phyloP scores from a whole-genome alignment of 2,888 invertebrate genomes.

The Plagodis dolabraria region DNA sequence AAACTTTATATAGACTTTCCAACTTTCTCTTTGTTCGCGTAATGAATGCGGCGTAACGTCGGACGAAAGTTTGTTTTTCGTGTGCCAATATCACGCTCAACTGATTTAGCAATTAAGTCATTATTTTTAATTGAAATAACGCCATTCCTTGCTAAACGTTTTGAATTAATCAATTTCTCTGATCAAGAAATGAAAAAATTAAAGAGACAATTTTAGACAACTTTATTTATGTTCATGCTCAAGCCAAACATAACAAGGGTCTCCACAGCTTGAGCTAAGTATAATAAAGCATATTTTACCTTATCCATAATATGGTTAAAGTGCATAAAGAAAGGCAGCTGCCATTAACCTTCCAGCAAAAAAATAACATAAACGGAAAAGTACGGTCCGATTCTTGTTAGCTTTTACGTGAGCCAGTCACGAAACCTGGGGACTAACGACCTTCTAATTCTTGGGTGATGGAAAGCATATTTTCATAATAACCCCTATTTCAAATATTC shows the following conservation, averaged over 20 bases:
- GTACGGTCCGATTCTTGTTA: constrained; percentile 41
- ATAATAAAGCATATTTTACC: no score
- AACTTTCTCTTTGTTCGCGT: constrained; percentile 37
- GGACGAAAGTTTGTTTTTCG: constrained; percentile 28
- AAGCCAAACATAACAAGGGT: no score
- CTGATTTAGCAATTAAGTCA: constrained; percentile 1
- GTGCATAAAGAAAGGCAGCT: constrained; percentile 34
- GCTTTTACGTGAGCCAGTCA: constrained; percentile 41
- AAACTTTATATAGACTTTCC: constrained; percentile 37
- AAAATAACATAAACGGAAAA: constrained; percentile 44
- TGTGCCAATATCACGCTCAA: constrained; percentile 24
- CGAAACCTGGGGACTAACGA: constrained; percentile 35
- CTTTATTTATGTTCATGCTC: no score
- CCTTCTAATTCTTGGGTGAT: constrained; percentile 25
- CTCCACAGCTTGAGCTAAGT: no score
- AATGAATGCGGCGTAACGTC: constrained; percentile 37
- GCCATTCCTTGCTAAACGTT: neutral
- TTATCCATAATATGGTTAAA: no score
- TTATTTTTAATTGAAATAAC: constrained; percentile 11
- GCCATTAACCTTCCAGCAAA: constrained; percentile 41
- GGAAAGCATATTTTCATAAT: constrained; percentile 10
- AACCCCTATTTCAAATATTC: neutral
- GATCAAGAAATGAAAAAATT: no score
- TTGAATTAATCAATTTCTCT: neutral
- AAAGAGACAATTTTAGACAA: no score